Conservation (phyloP, 2,888 invertebrate genomes). For the Morpho deidamia region DNA sequence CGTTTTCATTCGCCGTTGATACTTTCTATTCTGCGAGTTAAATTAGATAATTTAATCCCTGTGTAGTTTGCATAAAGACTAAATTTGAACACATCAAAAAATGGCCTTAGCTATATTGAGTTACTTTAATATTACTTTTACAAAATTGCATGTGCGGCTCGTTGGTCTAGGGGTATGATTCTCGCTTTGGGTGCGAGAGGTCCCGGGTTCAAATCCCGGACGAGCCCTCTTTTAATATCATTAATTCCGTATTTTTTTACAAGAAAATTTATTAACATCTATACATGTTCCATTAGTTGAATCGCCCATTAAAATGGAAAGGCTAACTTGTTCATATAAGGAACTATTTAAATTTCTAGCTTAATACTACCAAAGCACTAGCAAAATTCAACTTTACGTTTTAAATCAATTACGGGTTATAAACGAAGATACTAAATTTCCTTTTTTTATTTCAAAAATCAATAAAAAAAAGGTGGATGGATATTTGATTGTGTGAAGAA, state of each 20-base stretch:
- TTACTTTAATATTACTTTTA: conserved; percentile 2
- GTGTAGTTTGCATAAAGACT: not conserved
- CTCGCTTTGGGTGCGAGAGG: conserved; percentile 68
- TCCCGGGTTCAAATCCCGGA: conserved; percentile 70
- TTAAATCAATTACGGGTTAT: no score
- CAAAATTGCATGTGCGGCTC: conserved; percentile 33
- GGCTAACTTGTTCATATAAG: no score
- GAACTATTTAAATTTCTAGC: no score
- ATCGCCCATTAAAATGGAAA: no score
- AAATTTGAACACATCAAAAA: not conserved
- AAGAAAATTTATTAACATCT: no score
- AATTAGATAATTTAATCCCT: not conserved
- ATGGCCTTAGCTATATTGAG: not conserved
- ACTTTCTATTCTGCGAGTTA: not conserved
- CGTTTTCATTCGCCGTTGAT: not conserved
- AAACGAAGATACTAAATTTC: no score
- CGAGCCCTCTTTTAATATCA: conserved; percentile 39
- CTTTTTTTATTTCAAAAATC: no score
- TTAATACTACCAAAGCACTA: no score
- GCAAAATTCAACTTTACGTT: no score
- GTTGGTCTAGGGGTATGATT: conserved; percentile 67
- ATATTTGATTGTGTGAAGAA: no score
- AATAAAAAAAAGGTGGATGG: no score
- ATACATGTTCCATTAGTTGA: no score
- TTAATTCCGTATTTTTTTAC: not conserved